A percentile compares a stretch with the other conserved stretches of the same genome.
phyloP scores from a whole-genome alignment of 2,797 vertebrate genomes.

The Helostoma temminkii region DNA sequence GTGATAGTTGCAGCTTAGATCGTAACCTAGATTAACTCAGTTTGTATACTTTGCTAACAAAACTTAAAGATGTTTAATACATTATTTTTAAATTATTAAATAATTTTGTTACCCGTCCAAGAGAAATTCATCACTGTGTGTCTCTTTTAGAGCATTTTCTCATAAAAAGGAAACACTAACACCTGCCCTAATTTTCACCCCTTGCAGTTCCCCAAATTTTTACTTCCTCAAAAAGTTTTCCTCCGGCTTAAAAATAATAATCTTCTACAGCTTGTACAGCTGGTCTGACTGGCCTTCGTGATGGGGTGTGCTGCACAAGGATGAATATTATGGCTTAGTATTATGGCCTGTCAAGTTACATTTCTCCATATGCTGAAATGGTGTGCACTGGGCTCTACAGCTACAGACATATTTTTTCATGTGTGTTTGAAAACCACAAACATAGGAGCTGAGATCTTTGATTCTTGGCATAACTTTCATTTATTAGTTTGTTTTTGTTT shows the following conservation, averaged over 20 bases:
- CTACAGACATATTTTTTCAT: background rate
- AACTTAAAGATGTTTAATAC: background rate
- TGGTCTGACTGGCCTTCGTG: background rate
- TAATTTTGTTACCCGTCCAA: background rate
- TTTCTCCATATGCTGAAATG: background rate
- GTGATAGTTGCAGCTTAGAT: too few species aligned
- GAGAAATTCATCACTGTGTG: background rate
- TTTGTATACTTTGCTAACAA: background rate
- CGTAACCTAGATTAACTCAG: background rate
- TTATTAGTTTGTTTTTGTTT: background rate
- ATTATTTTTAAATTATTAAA: background rate
- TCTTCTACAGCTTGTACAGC: background rate
- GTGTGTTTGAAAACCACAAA: background rate
- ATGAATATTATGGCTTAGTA: constrained; percentile 18
- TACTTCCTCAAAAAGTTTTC: background rate
- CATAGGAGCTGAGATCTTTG: background rate
- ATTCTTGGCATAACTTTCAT: too few species aligned
- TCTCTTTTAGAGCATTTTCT: background rate
- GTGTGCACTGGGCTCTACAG: background rate
- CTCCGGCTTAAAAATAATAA: background rate
- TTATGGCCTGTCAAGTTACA: constrained; percentile 9
- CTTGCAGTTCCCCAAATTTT: background rate
- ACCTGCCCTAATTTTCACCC: background rate
- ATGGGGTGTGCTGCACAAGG: background rate
- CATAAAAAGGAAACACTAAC: background rate